Conservation (phyloP, 2,113 vertebrate species). For the Epinephelus moara region DNA sequence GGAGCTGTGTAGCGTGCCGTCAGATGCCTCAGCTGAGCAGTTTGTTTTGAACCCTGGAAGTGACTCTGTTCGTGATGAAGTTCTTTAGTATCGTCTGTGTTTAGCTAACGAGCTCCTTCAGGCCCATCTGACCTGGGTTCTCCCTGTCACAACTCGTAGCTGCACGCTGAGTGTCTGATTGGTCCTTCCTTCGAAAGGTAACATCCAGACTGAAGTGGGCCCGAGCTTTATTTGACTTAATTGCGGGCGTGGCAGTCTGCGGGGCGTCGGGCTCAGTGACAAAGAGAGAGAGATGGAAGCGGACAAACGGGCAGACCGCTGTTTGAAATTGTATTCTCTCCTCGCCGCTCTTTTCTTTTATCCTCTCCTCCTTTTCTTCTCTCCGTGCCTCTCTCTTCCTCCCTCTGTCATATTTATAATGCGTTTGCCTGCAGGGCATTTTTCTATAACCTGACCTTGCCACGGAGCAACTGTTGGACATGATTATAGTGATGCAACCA, state of each 20-base stretch:
- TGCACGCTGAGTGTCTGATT: neutral
- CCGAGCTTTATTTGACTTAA: slow-evolving; percentile 28
- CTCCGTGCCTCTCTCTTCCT: neutral
- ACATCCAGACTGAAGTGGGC: neutral
- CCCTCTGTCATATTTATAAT: slow-evolving; percentile 61
- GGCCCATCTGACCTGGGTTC: neutral
- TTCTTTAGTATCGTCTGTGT: neutral
- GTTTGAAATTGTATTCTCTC: slow-evolving; percentile 55
- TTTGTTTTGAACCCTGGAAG: neutral
- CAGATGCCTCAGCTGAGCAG: neutral
- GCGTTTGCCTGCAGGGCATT: slow-evolving; percentile 70
- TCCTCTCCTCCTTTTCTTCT: slow-evolving; percentile 12
- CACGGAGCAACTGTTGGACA: slow-evolving; percentile 65
- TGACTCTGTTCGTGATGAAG: neutral
- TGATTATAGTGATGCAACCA: slow-evolving; percentile 71
- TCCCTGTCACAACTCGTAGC: neutral
- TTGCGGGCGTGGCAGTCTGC: neutral
- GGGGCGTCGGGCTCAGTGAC: neutral
- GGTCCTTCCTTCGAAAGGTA: neutral
- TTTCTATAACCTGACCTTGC: slow-evolving; percentile 71
- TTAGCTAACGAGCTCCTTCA: neutral
- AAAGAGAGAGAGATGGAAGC: neutral
- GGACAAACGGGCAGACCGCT: slow-evolving; percentile 34
- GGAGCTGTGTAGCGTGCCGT: too few relatives aligned
- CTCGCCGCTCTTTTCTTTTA: slow-evolving; percentile 44